Base-by-base conservation (phyloP, 2,888 invertebrate genomes). In the Heterodera filipjevi region DNA sequence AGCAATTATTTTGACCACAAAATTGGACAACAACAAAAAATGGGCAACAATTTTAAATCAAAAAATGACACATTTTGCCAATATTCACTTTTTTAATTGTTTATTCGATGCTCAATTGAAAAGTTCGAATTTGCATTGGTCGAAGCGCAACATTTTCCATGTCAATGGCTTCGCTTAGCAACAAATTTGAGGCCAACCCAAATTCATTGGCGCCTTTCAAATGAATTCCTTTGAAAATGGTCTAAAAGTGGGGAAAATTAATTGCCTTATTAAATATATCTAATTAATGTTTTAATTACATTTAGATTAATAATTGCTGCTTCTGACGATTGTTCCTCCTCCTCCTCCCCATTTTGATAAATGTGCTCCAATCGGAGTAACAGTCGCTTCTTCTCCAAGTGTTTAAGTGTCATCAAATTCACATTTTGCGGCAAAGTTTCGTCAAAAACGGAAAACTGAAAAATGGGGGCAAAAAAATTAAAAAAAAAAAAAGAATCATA, bases 281-380 rank as follows among this genome's bases (percentile, higher is more conserved):
- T 22, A 68, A n/a, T n/a, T n/a, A n/a, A n/a, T n/a, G n/a, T 22
- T 32, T 27, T 35, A 6, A n/a, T 71, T 82, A 90, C 90, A 84
- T 87, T 85, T 30, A 91, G 83, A 71, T 88, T 85, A 2, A 91
- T 85, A 6, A 85, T 85, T 5, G 86, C 90, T 16, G 90, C 86
- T 49, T 49, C 49, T 8, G 14, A 16, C 19, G n/a, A n/a, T n/a
- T 49, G 14, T 14, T 19, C 49, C 66, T 86, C 77, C 5, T 83
- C 75, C 79, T 89, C 89, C 81, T 90, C 90, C 16, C 83, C 84
- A 68, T 82, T 82, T 76, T 87, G 79, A 72, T 80, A 90, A 80
- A 89, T 82, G 82, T 90, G 90, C 81, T 90, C 90, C 59, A 90
- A 84, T 76, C 90, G 84, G n/a, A 90, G 80, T 27, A 91, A 85